Conservation (phyloP, 2,113 vertebrate species). For the Pholis gunnellus region DNA sequence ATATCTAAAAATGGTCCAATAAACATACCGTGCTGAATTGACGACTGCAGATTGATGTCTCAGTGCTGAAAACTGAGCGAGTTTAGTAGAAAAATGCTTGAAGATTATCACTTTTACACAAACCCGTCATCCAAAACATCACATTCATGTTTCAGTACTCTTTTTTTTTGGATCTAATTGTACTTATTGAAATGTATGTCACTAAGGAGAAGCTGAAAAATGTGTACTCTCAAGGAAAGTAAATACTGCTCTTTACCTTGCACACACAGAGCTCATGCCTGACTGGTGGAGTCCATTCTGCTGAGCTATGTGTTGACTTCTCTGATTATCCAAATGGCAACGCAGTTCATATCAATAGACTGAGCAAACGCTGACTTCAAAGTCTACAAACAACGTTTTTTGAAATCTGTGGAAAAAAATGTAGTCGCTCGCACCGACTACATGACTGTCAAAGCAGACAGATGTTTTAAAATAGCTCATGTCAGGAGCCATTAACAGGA, state of each 20-base stretch:
- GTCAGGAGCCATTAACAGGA: not conserved
- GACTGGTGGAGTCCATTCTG: conserved; percentile 25
- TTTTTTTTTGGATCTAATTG: not conserved
- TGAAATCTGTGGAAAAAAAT: conserved; percentile 1
- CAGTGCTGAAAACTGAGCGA: not conserved
- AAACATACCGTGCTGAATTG: not conserved
- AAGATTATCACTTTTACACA: not conserved
- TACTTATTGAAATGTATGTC: not conserved
- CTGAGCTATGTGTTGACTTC: conserved; percentile 22
- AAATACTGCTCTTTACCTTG: conserved; percentile 20
- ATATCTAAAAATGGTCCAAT: not conserved
- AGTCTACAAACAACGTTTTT: not conserved
- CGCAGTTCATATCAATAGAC: not conserved
- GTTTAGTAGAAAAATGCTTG: not conserved
- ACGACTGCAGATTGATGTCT: not conserved
- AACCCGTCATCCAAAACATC: not conserved
- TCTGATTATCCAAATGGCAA: conserved; percentile 36
- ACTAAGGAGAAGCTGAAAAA: not conserved
- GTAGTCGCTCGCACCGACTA: not conserved
- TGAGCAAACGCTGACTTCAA: not conserved
- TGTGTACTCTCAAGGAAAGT: not conserved
- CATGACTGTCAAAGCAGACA: not conserved
- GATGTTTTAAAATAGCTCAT: not conserved
- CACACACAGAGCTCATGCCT: not conserved
- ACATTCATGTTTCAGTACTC: not conserved